phyloP scores from a whole-genome alignment of 2,888 invertebrate species.

The Ophion obscuratus region DNA sequence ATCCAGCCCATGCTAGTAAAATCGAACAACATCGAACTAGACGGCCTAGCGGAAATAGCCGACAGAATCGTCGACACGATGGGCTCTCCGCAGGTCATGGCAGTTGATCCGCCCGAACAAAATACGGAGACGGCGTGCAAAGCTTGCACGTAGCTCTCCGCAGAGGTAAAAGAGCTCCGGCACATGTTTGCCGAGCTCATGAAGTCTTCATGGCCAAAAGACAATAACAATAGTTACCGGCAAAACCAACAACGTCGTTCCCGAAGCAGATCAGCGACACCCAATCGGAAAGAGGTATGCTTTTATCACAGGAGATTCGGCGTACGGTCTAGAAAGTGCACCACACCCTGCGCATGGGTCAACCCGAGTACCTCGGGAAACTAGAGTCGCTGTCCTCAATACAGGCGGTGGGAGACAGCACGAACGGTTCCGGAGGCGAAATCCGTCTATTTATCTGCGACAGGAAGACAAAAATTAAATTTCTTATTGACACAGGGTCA shows the following conservation, averaged over 20 bases:
- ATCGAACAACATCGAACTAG: not conserved
- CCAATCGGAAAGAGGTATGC: not conserved
- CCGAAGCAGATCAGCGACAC: not conserved
- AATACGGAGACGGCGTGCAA: too few species aligned
- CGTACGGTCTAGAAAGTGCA: not conserved
- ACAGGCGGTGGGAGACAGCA: constrained; percentile 29
- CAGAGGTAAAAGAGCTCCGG: not conserved
- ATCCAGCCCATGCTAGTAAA: constrained; percentile 3
- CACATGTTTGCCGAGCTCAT: not conserved
- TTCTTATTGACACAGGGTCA: constrained; percentile 54
- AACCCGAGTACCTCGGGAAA: constrained; percentile 27
- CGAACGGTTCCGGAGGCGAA: not conserved
- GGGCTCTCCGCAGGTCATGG: not conserved
- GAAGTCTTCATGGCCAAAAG: too few species aligned
- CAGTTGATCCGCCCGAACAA: not conserved
- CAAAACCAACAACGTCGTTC: not conserved
- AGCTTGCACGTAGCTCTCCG: not conserved
- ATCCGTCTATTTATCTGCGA: constrained; percentile 53
- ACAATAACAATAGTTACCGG: too few species aligned
- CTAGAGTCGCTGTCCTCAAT: not conserved
- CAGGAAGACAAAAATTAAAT: not conserved
- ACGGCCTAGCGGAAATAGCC: not conserved
- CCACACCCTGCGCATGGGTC: not conserved
- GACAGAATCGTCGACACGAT: not conserved
- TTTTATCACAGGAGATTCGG: constrained; percentile 34